Percentiles rank a stretch among this genome's conserved stretches.
Conservation (phyloP, 2,113 vertebrate genomes). For the Caretta caretta region DNA sequence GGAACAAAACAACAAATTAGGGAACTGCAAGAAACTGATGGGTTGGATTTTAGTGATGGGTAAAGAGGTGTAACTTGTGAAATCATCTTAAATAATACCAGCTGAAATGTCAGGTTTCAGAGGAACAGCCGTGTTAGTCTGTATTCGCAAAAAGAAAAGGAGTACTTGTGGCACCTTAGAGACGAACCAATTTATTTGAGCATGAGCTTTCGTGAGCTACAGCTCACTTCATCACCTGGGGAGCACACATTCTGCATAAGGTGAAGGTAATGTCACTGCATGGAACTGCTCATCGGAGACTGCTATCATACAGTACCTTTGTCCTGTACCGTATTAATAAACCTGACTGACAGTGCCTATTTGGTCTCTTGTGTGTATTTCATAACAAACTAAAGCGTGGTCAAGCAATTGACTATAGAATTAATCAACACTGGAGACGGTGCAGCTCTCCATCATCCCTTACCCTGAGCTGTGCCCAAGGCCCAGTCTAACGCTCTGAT, state of each 20-base stretch:
- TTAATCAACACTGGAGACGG: neutral
- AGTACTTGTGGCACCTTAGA: too few relatives aligned
- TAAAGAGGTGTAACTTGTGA: neutral
- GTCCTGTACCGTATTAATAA: neutral
- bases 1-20: neutral
- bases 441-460: neutral
- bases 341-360: neutral
- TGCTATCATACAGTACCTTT: neutral
- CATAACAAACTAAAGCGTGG: neutral
- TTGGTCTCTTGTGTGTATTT: neutral
- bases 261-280: neutral
- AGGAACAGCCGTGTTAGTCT: too few relatives aligned
- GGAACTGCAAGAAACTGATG: neutral
- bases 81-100: neutral
- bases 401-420: neutral
- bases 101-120: too few relatives aligned
- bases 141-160: too few relatives aligned
- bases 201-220: too few relatives aligned
- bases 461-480: neutral
- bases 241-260: neutral
- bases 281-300: neutral
- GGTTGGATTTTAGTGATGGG: neutral
- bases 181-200: too few relatives aligned
- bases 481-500: neutral
- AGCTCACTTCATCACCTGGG: too few relatives aligned